Evolutionary conservation across 2,113 vertebrate genomes (phyloP).

Genomic region (Accipiter cooperii): DNA sequence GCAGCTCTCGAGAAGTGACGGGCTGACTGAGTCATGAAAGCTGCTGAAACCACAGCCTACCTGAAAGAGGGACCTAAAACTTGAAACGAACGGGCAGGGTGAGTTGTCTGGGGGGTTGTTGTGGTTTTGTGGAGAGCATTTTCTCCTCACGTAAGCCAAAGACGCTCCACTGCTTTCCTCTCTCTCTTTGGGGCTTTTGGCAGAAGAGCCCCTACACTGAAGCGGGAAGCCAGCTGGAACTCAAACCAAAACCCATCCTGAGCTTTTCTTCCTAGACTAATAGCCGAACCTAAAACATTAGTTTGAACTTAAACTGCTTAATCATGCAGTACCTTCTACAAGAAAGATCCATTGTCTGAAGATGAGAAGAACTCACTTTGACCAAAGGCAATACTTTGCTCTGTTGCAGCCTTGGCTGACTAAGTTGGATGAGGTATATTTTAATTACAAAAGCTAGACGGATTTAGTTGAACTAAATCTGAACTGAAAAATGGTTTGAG

Average conservation of each 20-base stretch:
- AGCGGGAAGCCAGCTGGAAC: neutral
- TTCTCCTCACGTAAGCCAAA: neutral
- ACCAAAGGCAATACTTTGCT: neutral
- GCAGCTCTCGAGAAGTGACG: neutral
- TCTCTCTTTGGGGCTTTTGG: neutral
- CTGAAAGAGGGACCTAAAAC: neutral
- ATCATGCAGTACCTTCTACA: neutral
- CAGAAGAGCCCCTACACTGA: neutral
- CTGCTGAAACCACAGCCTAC: neutral
- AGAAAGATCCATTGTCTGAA: neutral
- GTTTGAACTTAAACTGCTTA: neutral
- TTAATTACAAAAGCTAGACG: neutral
- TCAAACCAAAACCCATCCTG: neutral
- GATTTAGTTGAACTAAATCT: neutral
- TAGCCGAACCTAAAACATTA: neutral
- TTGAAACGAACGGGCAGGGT: neutral
- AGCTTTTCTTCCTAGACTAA: neutral
- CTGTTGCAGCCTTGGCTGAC: neutral
- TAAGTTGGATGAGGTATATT: neutral
- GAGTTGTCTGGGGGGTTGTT: neutral
- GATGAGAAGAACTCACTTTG: neutral
- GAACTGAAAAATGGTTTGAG: neutral
- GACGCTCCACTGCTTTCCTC: neutral
- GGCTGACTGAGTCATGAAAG: neutral
- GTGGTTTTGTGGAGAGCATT: neutral